Conservation (phyloP, 2,113 vertebrate species). For the Melanocharis versteri region DNA sequence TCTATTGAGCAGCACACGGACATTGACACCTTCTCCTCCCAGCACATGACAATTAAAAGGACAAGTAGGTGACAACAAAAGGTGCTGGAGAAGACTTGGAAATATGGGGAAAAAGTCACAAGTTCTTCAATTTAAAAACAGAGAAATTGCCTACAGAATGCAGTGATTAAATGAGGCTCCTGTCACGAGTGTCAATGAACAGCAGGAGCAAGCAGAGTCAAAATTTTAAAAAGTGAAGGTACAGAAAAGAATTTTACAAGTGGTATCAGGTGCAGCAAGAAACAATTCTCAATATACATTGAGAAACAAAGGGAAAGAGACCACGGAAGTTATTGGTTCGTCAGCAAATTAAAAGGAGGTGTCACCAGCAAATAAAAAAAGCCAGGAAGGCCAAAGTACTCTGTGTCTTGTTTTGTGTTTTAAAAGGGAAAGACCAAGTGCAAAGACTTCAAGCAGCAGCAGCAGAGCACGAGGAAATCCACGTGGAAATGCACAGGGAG, state of each 20-base stretch:
- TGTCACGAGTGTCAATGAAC: background rate
- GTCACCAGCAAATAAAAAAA: background rate
- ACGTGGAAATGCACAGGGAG: background rate
- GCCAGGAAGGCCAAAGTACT: background rate
- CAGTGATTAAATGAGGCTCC: background rate
- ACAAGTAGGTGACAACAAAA: background rate
- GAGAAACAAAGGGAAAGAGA: background rate
- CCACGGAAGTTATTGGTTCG: background rate
- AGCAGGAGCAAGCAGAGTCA: background rate
- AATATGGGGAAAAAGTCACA: rapidly evolving
- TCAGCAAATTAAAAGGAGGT: background rate
- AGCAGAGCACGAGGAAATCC: background rate
- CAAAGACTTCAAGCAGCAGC: background rate
- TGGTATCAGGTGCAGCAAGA: background rate
- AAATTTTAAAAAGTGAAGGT: background rate
- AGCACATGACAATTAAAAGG: background rate
- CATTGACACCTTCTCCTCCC: background rate
- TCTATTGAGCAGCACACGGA: background rate
- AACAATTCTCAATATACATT: background rate
- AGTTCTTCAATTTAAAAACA: background rate
- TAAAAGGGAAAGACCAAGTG: background rate
- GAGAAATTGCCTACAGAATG: background rate
- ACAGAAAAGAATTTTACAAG: background rate
- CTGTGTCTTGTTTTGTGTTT: background rate
- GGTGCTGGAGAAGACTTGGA: background rate